phyloP scores from a whole-genome alignment of 1,140 invertebrate genomes.

The Formica exsecta region DNA sequence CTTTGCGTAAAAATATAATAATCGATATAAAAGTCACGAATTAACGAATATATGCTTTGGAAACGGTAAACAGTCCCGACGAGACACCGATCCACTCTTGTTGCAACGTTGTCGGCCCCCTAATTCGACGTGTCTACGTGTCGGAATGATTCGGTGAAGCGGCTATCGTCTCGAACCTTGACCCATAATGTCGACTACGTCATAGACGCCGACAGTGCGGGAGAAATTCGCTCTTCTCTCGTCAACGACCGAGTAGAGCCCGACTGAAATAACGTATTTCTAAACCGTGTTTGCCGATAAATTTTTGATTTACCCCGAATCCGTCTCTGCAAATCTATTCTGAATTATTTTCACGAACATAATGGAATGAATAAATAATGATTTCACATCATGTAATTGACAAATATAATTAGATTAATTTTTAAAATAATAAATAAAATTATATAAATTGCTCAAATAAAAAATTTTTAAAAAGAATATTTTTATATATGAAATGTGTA shows the following conservation, averaged over 20 bases:
- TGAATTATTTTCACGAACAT: background rate
- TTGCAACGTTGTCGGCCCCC: slow-evolving; percentile 32
- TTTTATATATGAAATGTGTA: slow-evolving; percentile 5
- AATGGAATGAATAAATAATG: background rate
- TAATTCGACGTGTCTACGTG: slow-evolving; percentile 66
- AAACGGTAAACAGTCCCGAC: background rate
- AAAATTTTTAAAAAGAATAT: background rate
- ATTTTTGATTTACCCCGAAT: slow-evolving; percentile 13
- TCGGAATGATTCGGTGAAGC: slow-evolving; percentile 65
- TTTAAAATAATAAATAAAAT: too few species aligned
- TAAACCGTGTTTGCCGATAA: background rate
- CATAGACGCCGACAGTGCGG: slow-evolving; percentile 32
- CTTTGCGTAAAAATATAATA: background rate
- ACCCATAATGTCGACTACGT: slow-evolving; percentile 75
- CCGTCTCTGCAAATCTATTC: background rate
- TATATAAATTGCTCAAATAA: background rate
- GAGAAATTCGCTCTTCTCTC: slow-evolving; percentile 39
- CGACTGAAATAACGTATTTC: slow-evolving; percentile 16
- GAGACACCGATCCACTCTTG: slow-evolving; percentile 7
- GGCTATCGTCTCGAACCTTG: slow-evolving; percentile 75
- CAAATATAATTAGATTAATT: background rate
- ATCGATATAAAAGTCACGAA: too few species aligned
- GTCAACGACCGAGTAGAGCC: slow-evolving; percentile 20
- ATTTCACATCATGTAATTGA: background rate
- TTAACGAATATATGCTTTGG: background rate